These are phyloP conservation scores for Lycopodina hypogea DNA, from an alignment of 37 sponge, comb jelly and placozoan species.

Conservation along the genomic window DNA sequence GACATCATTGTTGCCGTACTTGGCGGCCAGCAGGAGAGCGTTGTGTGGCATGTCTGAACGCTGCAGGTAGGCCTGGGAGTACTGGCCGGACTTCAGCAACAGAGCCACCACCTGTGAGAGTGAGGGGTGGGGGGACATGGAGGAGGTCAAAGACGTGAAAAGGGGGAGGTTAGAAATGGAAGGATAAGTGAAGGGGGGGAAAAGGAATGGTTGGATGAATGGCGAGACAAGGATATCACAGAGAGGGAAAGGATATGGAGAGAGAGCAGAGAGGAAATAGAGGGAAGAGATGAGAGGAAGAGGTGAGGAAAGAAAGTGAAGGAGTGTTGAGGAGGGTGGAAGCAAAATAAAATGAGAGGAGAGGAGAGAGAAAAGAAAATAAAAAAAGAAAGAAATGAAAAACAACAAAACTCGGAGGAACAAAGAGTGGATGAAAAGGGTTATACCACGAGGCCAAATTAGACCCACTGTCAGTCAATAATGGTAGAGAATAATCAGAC, in stretches of 20 bases:
- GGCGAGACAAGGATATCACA: background rate
- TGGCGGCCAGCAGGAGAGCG: conserved; percentile 79
- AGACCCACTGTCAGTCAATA: too few species aligned
- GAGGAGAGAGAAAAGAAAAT: too few species aligned
- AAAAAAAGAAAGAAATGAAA: too few species aligned
- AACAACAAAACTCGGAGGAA: too few species aligned
- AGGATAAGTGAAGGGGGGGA: background rate
- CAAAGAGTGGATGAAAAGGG: too few species aligned
- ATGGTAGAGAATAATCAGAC: too few species aligned
- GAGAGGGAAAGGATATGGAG: background rate
- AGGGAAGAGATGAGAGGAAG: too few species aligned
- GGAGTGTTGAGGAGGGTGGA: too few species aligned
- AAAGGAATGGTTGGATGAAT: background rate
- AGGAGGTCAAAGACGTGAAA: background rate
- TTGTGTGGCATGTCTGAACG: conserved; percentile 58
- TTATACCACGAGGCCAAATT: too few species aligned
- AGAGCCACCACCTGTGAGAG: conserved; percentile 62
- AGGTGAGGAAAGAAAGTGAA: too few species aligned
- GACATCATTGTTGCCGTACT: conserved; percentile 74
- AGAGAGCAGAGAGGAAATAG: background rate
- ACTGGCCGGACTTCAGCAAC: conserved; percentile 79
- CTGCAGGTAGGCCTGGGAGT: conserved; percentile 52
- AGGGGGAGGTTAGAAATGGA: background rate
- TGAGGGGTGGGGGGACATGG: background rate
- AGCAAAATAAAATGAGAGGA: background rate